Evolutionary conservation across 2,113 vertebrate species (phyloP).

Genomic region (Pseudopodoces humilis): DNA sequence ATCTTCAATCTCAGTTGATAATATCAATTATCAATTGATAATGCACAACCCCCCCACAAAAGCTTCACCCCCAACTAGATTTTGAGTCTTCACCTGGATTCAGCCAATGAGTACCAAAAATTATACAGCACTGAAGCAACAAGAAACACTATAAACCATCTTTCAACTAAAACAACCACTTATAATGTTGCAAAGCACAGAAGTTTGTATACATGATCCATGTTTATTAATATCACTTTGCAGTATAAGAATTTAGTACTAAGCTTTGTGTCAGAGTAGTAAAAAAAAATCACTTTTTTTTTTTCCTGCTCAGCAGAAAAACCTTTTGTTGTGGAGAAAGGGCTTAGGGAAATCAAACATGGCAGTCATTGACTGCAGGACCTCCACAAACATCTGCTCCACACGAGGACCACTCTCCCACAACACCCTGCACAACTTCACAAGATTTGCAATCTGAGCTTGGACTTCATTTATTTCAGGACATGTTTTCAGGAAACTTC

Average conservation of each 20-base stretch:
- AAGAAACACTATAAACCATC: neutral
- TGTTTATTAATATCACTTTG: neutral
- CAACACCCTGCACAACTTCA: fast-evolving
- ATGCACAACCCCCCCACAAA: neutral
- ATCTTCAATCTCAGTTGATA: neutral
- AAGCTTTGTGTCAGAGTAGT: neutral
- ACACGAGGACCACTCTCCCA: neutral
- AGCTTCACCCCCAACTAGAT: neutral
- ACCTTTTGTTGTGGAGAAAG: neutral
- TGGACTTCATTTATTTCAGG: neutral
- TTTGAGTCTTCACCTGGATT: neutral
- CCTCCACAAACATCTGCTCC: neutral
- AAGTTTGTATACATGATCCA: fast-evolving
- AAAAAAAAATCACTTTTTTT: neutral
- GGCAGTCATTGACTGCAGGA: neutral
- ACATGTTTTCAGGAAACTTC: neutral
- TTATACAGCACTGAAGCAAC: neutral
- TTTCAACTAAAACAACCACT: neutral
- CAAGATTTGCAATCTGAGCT: neutral
- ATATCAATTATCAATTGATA: neutral
- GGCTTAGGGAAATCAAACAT: neutral
- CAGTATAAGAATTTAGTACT: neutral
- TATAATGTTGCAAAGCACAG: neutral
- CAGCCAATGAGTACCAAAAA: neutral
- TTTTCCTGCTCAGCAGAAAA: neutral